phyloP scores from a whole-genome alignment of 2,113 vertebrate species.

The Nibea albiflora region DNA sequence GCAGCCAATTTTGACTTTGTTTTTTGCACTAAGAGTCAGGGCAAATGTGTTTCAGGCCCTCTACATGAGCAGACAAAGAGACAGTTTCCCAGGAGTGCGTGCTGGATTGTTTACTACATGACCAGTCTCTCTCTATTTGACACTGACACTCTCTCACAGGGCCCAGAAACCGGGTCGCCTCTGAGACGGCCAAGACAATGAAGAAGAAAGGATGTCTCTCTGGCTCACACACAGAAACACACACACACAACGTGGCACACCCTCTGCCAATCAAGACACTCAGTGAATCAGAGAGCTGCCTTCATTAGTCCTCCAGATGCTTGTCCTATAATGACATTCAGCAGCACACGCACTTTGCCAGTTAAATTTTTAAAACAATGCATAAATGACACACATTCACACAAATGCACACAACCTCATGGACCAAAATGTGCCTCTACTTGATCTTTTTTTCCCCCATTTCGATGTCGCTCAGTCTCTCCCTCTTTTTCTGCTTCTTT shows the following conservation, averaged over 20 bases:
- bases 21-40: conserved; percentile 29
- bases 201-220: conserved; percentile 47
- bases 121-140: conserved; percentile 36
- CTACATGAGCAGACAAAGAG: conserved; percentile 34
- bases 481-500: conserved; percentile 62
- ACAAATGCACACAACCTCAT: not conserved
- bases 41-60: conserved; percentile 37
- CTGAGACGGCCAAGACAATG: conserved; percentile 23
- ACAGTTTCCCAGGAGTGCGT: conserved; percentile 40
- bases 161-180: conserved; percentile 56
- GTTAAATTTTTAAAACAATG: conserved; percentile 39
- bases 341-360: not conserved
- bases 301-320: conserved; percentile 51
- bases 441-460: conserved; percentile 34
- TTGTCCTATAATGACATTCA: conserved; percentile 30
- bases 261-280: conserved; percentile 43
- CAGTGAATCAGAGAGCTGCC: conserved; percentile 45
- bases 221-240: conserved; percentile 16
- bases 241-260: conserved; percentile 20
- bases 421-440: conserved; percentile 27
- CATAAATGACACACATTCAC: not conserved
- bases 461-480: conserved; percentile 35
- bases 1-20: conserved; percentile 29
- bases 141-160: conserved; percentile 41
- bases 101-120: conserved; percentile 51